Evolutionary conservation across 2,888 invertebrate genomes (phyloP).

Genomic region (Barypeithes pellucidus): DNA sequence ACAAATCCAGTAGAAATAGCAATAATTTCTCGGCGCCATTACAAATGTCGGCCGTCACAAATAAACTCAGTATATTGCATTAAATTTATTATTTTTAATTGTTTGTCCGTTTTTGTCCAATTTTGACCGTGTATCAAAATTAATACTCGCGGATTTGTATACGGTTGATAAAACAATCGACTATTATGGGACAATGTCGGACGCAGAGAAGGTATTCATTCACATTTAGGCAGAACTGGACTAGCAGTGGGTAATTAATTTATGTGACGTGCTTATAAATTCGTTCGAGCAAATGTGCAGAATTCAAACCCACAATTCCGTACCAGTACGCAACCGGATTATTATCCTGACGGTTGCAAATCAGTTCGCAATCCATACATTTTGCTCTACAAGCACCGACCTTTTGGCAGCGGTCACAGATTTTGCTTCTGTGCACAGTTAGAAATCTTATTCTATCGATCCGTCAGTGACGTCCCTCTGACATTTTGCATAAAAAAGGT

Average conservation of each 20-base stretch:
- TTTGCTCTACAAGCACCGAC: too few relatives aligned
- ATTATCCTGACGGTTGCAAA: too few relatives aligned
- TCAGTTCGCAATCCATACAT: too few relatives aligned
- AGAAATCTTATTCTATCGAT: too few relatives aligned
- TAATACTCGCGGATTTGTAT: slow-evolving; percentile 49
- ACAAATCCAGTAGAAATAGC: slow-evolving; percentile 45
- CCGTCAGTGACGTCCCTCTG: too few relatives aligned
- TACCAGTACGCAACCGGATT: too few relatives aligned
- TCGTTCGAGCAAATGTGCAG: too few relatives aligned
- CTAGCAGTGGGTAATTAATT: neutral
- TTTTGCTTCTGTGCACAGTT: too few relatives aligned
- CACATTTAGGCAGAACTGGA: slow-evolving; percentile 37
- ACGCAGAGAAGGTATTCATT: slow-evolving; percentile 32
- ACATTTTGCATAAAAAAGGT: too few relatives aligned
- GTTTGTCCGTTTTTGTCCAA: slow-evolving; percentile 51
- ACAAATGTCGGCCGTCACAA: slow-evolving; percentile 50
- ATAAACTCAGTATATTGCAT: slow-evolving; percentile 41
- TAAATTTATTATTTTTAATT: slow-evolving; percentile 54
- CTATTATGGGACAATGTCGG: slow-evolving; percentile 32
- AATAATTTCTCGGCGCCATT: slow-evolving; percentile 48
- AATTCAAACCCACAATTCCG: too few relatives aligned
- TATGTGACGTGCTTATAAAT: too few relatives aligned
- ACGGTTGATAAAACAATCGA: slow-evolving; percentile 48
- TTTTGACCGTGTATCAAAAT: slow-evolving; percentile 47
- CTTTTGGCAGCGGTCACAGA: too few relatives aligned